Evolutionary conservation across 2,113 vertebrate genomes (phyloP), one percentile per base, ranked within the genome.

Genomic region (Pycnonotus jocosus): DNA sequence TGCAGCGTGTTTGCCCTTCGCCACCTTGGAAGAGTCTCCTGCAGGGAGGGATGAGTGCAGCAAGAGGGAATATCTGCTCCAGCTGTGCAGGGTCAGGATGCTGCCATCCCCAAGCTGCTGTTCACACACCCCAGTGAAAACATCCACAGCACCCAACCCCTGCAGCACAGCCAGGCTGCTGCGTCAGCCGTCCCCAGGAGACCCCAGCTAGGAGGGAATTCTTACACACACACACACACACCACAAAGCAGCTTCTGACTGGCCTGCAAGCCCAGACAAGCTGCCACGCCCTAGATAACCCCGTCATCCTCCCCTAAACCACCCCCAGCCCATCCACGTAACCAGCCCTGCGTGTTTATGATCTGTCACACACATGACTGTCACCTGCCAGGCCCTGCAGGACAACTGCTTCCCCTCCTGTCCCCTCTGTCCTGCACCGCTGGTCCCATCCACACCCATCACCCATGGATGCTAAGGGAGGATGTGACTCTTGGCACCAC

Each of bases 311-410:
- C 61, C 78, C 65, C 84, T 51, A 38, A 94, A 78, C 81, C 93
- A 90, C 80, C 93, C 68, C 64, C 6, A 2, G 61, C 69, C 81
- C 12, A 0, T 64, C 69, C 86, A 61, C 53, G 2, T 71, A 90
- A 90, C 88, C 86, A 88, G 81, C 81, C 78, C 94, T 61, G 70
- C 48, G 6, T 74, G 86, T 64, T 81, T 61, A 37, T 93, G 77
- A 89, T 45, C 77, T 61, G 73, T 85, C 95, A 91, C 4, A 87
- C 78, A 48, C 81, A 74, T 94, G 92, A 92, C 51, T 69, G 84
- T 93, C 95, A 92, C 95, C 95, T 96, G 89, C 91, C 91, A 92
- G 84, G 85, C 92, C 82, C 86, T 82, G 58, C 40, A 76, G 79
- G 56, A 9, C 2, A 33, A n/a, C 28, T 40, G 5, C 69, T 58